Evolutionary conservation across 2,113 vertebrate genomes (phyloP).

Genomic region (Crotalus tigris): DNA sequence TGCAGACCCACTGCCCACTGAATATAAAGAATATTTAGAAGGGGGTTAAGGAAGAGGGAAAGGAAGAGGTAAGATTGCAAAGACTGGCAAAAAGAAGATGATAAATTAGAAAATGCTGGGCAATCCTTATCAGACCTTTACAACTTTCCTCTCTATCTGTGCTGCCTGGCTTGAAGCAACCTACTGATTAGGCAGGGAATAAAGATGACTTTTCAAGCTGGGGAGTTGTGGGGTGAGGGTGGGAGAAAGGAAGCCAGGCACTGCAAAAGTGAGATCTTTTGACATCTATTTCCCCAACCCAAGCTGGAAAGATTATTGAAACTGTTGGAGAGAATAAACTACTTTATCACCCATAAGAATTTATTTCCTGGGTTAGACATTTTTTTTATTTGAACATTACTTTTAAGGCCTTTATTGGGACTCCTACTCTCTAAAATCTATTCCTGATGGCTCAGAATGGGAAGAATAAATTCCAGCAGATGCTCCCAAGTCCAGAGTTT

Average conservation of each 20-base stretch:
- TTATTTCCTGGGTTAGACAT: neutral
- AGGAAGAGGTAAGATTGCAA: neutral
- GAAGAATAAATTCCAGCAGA: neutral
- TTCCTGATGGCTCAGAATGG: neutral
- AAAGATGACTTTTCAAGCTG: neutral
- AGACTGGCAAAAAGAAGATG: neutral
- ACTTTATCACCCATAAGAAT: neutral
- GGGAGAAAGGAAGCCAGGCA: neutral
- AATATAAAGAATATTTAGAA: neutral
- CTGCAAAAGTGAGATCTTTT: neutral
- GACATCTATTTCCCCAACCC: neutral
- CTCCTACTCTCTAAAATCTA: neutral
- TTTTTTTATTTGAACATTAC: neutral
- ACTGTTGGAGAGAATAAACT: neutral
- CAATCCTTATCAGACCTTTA: neutral
- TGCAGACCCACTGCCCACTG: neutral
- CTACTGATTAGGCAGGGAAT: neutral
- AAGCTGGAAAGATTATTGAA: neutral
- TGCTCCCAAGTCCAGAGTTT: neutral
- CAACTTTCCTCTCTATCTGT: neutral
- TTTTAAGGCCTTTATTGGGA: neutral
- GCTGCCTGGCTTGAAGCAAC: neutral
- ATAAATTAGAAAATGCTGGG: neutral
- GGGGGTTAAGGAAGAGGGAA: neutral
- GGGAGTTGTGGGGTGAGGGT: neutral